Evolutionary conservation across 1,140 invertebrate species (phyloP).

Genomic region (Plectrocnemia conspersa): DNA sequence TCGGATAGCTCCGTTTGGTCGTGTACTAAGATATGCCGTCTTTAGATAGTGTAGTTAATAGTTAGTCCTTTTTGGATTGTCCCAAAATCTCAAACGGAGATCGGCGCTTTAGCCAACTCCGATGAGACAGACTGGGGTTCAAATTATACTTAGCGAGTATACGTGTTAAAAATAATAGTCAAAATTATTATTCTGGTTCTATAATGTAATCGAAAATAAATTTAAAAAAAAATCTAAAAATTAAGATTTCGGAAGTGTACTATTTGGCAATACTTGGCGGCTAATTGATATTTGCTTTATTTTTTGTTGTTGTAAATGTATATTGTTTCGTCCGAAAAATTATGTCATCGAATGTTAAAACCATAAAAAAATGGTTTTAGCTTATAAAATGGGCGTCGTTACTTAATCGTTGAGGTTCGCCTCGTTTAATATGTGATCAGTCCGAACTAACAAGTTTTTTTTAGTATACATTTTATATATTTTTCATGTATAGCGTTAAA

Average conservation of each 20-base stretch:
- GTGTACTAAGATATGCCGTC: constrained; percentile 32
- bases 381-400: constrained; percentile 21
- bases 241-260: constrained; percentile 35
- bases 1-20: constrained; percentile 24
- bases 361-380: constrained; percentile 2
- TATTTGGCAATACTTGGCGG: constrained; percentile 33
- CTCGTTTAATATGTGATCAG: constrained; percentile 30
- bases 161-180: constrained; percentile 36
- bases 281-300: constrained; percentile 17
- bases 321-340: constrained; percentile 12
- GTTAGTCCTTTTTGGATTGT: constrained; percentile 27
- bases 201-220: constrained; percentile 33
- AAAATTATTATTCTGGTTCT: constrained; percentile 36
- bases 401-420: constrained; percentile 27
- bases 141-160: constrained; percentile 36
- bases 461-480: constrained; percentile 13
- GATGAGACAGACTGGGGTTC: constrained; percentile 8
- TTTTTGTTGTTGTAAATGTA: constrained; percentile 17
- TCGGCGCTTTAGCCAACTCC: constrained; percentile 1
- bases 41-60: constrained; percentile 34
- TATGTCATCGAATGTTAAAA: constrained; percentile 5
- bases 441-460: constrained; percentile 19
- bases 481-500: constrained; percentile 33
- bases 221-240: constrained; percentile 29
- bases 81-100: constrained; percentile 7